Evolutionary conservation across 2,888 invertebrate species (phyloP), one percentile per base, ranked within the genome.

Genomic region (Fragum whitleyi): DNA sequence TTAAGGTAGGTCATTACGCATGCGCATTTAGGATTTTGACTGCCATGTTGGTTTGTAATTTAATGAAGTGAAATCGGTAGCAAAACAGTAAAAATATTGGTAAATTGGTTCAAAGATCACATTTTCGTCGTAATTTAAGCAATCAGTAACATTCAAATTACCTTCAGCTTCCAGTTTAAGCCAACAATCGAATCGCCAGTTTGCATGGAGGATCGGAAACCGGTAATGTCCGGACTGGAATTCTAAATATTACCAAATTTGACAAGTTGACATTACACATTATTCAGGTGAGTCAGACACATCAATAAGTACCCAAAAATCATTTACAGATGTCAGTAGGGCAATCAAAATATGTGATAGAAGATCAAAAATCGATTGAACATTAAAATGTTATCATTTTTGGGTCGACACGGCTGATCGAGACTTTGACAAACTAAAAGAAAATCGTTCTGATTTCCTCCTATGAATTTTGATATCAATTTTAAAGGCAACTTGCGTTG

Each of bases 1-100:
- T 80, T 79, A 82, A 87, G 84, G 83, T 82, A 84, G 81, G 84
- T 81, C 76, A 81, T 74, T 83, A 81, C 88, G 87, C 88, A 88
- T 88, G 88, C 87, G 88, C 82, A 77, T 55, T 19, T 59, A 32
- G 67, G 65, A 61, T 77, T 55, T 67, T 74, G 74, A 76, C 85
- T 85, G 79, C 81, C 85, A 85, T 81, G 81, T 81, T 81, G 77
- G 75, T 74, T 70, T 55, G 70, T 53, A 55, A 55, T 29, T 70
- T 36, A 53, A 70, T 71, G 36, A n/a, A 26, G 26, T 21, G 28
- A 51, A 68, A 21, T 55, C 39, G 55, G 67, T 74, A 23, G 14
- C 29, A n/a, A 53, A 29, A 69, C 36, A 14, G 26, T 26, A 32
- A 9, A 23, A 36, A 2, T 53, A 42, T 28, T 42, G 16, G 16